Evolutionary conservation across 2,888 invertebrate genomes (phyloP).

Genomic region (Alloscopus bannaensis): DNA sequence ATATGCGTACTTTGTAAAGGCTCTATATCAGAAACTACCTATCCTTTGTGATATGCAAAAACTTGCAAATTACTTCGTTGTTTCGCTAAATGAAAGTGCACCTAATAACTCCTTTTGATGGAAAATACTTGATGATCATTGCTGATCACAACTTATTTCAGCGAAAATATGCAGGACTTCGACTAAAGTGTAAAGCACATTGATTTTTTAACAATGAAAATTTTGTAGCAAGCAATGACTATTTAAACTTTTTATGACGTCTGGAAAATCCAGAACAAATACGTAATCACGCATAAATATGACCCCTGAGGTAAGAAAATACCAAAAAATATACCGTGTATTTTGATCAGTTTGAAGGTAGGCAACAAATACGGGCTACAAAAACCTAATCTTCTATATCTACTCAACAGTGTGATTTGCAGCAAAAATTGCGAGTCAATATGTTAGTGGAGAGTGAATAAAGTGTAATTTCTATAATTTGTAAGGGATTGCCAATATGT

Average conservation of each 20-base stretch:
- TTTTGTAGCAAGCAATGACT: constrained; percentile 22
- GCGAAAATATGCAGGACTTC: constrained; percentile 36
- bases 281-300: not conserved
- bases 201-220: constrained; percentile 13
- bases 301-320: not conserved
- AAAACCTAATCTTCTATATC: constrained; percentile 12
- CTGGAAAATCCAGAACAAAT: not conserved
- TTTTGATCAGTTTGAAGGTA: constrained; percentile 35
- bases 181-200: constrained; percentile 1
- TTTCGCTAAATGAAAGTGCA: constrained; percentile 26
- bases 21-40: constrained; percentile 41
- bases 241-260: not conserved
- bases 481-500: constrained; percentile 41
- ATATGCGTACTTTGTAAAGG: constrained; percentile 38
- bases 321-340: constrained; percentile 3
- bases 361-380: constrained; percentile 9
- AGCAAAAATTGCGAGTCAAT: constrained; percentile 1
- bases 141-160: not conserved
- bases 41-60: constrained; percentile 53
- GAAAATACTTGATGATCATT: no score
- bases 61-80: constrained; percentile 34
- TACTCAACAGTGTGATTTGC: constrained; percentile 14
- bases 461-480: constrained; percentile 11
- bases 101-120: no score
- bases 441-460: not conserved